Conservation (phyloP, 2,888 invertebrate species). For the Villa cingulata region DNA sequence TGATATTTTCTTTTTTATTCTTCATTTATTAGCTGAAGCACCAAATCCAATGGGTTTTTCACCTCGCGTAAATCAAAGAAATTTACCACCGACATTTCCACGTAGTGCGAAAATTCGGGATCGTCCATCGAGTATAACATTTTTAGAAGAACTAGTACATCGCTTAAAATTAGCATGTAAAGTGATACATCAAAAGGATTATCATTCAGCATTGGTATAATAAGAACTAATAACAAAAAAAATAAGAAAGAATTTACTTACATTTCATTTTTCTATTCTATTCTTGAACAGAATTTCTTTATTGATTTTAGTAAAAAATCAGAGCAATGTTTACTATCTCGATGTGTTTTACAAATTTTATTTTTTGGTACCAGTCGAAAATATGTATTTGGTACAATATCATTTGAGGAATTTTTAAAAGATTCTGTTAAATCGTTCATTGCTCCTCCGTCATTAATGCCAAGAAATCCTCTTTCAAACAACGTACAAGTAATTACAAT, state of each 20-base stretch:
- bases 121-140: slow-evolving; percentile 48
- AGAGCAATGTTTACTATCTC: slow-evolving; percentile 79
- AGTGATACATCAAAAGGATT: slow-evolving; percentile 61
- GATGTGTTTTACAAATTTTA: slow-evolving; percentile 75
- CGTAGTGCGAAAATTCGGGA: slow-evolving; percentile 86
- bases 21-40: slow-evolving; percentile 38
- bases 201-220: slow-evolving; percentile 67
- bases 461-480: slow-evolving; percentile 47
- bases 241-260: background rate
- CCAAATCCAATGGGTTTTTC: slow-evolving; percentile 88
- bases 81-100: slow-evolving; percentile 96
- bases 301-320: slow-evolving; percentile 79
- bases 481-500: slow-evolving; percentile 22
- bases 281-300: slow-evolving; percentile 79
- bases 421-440: slow-evolving; percentile 81
- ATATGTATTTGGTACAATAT: slow-evolving; percentile 33
- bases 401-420: slow-evolving; percentile 63
- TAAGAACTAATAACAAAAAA: too few relatives aligned
- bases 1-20: background rate
- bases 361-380: slow-evolving; percentile 42
- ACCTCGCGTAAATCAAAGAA: slow-evolving; percentile 86
- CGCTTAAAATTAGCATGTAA: slow-evolving; percentile 69
- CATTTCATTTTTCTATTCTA: slow-evolving; percentile 8
- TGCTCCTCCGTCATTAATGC: slow-evolving; percentile 74
- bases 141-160: slow-evolving; percentile 68